Conservation (phyloP, 2,888 invertebrate species). For the Anoncus sp. region DNA sequence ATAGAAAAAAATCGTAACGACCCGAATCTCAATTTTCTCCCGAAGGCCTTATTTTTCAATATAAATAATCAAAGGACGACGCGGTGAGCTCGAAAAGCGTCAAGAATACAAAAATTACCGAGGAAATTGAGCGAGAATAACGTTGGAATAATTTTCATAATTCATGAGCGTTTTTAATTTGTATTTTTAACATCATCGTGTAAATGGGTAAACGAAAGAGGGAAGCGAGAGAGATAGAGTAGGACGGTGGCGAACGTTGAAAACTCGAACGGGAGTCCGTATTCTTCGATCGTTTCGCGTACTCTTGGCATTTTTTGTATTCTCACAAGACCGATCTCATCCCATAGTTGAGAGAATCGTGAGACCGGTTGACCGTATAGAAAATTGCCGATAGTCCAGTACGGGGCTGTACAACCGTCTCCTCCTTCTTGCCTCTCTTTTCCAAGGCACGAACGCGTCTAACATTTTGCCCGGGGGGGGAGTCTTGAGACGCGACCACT, state of each 20-base stretch:
- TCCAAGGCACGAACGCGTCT: slow-evolving; percentile 27
- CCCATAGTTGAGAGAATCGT: slow-evolving; percentile 41
- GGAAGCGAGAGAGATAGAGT: background rate
- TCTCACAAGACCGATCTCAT: slow-evolving; percentile 35
- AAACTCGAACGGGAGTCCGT: background rate
- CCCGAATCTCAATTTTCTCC: too few relatives aligned
- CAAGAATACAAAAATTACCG: too few relatives aligned
- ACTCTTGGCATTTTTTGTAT: slow-evolving; percentile 25
- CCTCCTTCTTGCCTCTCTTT: background rate
- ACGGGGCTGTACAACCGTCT: background rate
- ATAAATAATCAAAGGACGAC: too few relatives aligned
- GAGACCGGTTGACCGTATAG: slow-evolving; percentile 59
- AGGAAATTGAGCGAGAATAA: too few relatives aligned
- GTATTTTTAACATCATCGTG: background rate
- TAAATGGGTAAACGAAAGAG: background rate
- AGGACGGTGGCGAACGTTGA: too few relatives aligned
- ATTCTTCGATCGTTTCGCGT: slow-evolving; percentile 31
- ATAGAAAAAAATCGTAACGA: too few relatives aligned
- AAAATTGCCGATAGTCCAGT: slow-evolving; percentile 44
- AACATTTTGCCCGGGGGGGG: slow-evolving; percentile 38
- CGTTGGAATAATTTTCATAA: slow-evolving; percentile 1
- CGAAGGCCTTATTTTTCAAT: too few relatives aligned
- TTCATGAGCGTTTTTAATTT: slow-evolving; percentile 1
- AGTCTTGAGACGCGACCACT: slow-evolving; percentile 44
- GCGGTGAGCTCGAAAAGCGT: too few relatives aligned